Conservation (phyloP, 2,888 invertebrate genomes). For the Sialis lutaria region DNA sequence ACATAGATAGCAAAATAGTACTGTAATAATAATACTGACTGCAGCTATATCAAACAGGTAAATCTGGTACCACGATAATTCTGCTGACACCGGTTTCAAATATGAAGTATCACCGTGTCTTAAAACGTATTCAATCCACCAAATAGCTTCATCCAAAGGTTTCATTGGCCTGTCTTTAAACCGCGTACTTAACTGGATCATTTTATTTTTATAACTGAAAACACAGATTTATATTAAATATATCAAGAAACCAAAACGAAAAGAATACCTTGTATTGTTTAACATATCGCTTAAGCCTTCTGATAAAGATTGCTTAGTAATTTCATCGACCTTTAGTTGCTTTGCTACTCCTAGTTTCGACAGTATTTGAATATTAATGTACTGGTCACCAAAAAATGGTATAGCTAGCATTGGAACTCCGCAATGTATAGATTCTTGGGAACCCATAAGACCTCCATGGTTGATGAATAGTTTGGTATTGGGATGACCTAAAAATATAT, state of each 20-base stretch:
- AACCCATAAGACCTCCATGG: slow-evolving; percentile 16
- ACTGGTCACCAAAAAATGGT: slow-evolving; percentile 17
- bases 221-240: no score
- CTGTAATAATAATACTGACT: no score
- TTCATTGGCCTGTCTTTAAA: slow-evolving; percentile 1
- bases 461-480: slow-evolving; percentile 16
- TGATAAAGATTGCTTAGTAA: background rate
- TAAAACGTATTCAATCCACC: slow-evolving; percentile 2
- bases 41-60: slow-evolving; percentile 1
- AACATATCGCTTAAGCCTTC: background rate
- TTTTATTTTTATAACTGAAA: background rate
- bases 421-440: slow-evolving; percentile 15
- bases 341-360: slow-evolving; percentile 11
- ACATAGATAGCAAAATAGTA: no score
- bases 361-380: slow-evolving; percentile 12
- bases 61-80: slow-evolving; percentile 5
- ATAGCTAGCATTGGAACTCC: slow-evolving; percentile 17
- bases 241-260: no score
- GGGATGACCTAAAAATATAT: slow-evolving; percentile 12
- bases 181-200: background rate
- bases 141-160: slow-evolving; percentile 1
- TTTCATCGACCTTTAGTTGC: background rate
- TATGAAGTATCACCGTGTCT: slow-evolving; percentile 1
- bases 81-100: background rate
- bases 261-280: background rate